Base-by-base conservation (phyloP, 2,888 invertebrate species). In the Acleris literana region DNA sequence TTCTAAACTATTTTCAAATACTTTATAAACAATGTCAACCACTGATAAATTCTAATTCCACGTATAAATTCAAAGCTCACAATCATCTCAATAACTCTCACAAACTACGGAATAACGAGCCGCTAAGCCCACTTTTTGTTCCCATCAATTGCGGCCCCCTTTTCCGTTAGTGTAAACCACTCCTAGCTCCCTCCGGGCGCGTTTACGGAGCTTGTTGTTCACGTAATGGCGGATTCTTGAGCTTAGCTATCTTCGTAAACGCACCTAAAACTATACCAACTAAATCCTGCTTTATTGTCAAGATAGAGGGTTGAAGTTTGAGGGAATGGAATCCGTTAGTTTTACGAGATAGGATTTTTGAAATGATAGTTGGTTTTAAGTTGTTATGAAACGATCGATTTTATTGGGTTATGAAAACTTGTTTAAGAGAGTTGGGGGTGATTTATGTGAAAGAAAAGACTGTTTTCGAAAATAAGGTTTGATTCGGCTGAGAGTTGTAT, bases 181-280 rank as follows among this genome's bases (percentile, higher is more conserved):
- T 58, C 56, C 46, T 60, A 51, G 51, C 58, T 60, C 62, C 69
- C 69, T 52, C 17, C 18, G 63, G 69, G 54, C 69, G 58, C 68
- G 68, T 68, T 69, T 63, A 68, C 63, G 67, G 59, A 46, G 39
- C 64, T 52, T 64, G 69, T 63, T 67, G 63, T 68, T 64, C 63
- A n/a, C 57, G 46, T 68, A 68, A 68, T 68, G 63, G 68, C 68
- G 68, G 64, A 60, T 68, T 61, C 60, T 64, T 57, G 56, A 56
- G 64, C 64, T 60, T 57, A 64, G 68, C 64, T 57, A 55, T 68
- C 68, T 64, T 68, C 56, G 64, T 43, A 61, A 68, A 68, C 60
- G 60, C 64, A 65, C 54, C 49, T 43, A n/a, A 48, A 25, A 39
- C 39, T 1, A 0, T 39, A 16, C 54, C 48, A 49, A 16, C 17